Evolutionary conservation across 1,140 invertebrate genomes (phyloP).

Genomic region (Battus philenor): DNA sequence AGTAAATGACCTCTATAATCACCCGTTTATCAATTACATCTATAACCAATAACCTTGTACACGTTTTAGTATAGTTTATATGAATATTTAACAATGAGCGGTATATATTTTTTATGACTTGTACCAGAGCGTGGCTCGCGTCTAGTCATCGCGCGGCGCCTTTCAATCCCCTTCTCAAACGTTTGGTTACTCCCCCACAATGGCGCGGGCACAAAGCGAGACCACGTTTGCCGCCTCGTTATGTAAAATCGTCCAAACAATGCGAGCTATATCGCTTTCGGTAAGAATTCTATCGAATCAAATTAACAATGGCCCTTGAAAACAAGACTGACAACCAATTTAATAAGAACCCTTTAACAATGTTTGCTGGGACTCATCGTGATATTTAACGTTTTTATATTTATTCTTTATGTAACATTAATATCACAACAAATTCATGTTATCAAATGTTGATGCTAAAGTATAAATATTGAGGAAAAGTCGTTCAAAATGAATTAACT

Average conservation of each 20-base stretch:
- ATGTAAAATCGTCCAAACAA: constrained; percentile 71
- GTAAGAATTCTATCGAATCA: constrained; percentile 66
- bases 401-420: constrained; percentile 11
- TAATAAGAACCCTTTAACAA: constrained; percentile 26
- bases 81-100: too few species aligned
- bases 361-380: constrained; percentile 8
- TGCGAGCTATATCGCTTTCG: constrained; percentile 61
- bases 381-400: constrained; percentile 9
- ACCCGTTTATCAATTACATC: too few species aligned
- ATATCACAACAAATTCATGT: too few species aligned
- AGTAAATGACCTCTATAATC: too few species aligned
- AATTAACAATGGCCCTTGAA: constrained; percentile 62
- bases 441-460: not conserved
- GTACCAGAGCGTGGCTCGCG: constrained; percentile 31
- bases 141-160: constrained; percentile 65
- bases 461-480: too few species aligned
- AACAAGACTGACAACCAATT: constrained; percentile 39
- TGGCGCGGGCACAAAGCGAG: constrained; percentile 44
- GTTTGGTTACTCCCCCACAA: constrained; percentile 64
- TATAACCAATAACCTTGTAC: too few species aligned
- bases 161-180: constrained; percentile 65
- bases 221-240: constrained; percentile 64
- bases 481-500: too few species aligned
- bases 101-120: constrained; percentile 27
- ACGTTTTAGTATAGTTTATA: too few species aligned